Percentiles rank a stretch among this genome's conserved stretches.
These are phyloP conservation scores for Carapus acus DNA, from an alignment of 2,797 vertebrate species.

Conservation along the genomic window DNA sequence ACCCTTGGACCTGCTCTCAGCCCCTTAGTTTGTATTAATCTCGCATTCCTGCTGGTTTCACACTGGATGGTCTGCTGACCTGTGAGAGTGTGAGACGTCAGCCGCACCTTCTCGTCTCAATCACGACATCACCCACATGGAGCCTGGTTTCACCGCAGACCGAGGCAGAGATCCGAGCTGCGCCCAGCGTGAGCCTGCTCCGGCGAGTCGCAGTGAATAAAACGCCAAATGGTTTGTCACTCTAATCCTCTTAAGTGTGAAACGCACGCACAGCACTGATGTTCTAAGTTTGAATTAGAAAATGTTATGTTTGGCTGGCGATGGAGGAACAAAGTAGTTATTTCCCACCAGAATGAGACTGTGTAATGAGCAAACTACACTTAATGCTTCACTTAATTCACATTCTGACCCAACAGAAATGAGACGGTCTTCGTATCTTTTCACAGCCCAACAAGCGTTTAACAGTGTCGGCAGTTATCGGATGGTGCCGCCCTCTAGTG, in stretches of 20 bases:
- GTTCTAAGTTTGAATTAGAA: no score
- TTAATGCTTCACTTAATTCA: no score
- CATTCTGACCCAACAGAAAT: background rate
- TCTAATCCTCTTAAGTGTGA: no score
- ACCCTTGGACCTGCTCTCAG: conserved; percentile 18
- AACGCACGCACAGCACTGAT: no score
- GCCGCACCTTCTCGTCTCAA: background rate
- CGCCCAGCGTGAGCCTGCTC: no score
- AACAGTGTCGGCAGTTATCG: background rate
- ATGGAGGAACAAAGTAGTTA: background rate
- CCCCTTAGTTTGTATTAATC: conserved; percentile 25
- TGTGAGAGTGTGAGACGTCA: conserved; percentile 42
- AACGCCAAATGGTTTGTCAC: no score
- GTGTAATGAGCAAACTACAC: no score
- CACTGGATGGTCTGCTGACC: conserved; percentile 38
- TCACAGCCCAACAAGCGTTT: background rate
- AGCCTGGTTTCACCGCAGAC: no score
- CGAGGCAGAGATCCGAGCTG: no score
- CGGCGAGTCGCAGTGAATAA: no score
- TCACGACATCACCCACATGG: background rate
- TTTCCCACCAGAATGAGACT: background rate
- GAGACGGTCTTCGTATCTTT: background rate
- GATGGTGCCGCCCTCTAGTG: conserved; percentile 42
- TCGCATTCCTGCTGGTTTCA: conserved; percentile 17
- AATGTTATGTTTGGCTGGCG: no score